These are phyloP conservation scores for Adineta ricciae DNA, from an alignment of 2,888 invertebrate species.

Conservation along the genomic window DNA sequence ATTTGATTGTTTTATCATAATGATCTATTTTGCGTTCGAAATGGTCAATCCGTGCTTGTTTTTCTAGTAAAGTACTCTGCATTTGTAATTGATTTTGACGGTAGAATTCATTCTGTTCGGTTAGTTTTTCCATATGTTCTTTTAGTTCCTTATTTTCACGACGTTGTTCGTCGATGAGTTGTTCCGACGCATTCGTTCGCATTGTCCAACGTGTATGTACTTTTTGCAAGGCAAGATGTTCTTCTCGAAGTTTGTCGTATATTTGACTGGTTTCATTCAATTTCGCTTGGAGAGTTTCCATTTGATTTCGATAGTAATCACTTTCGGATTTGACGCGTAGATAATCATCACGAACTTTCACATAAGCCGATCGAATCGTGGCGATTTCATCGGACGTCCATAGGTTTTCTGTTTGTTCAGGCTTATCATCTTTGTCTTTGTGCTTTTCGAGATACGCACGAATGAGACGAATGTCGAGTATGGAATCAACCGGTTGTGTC, in stretches of 20 bases:
- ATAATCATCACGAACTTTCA: not conserved
- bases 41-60: not conserved
- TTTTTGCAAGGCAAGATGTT: not conserved
- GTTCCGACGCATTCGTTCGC: not conserved
- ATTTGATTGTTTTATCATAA: not conserved
- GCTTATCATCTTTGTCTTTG: not conserved
- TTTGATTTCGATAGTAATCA: not conserved
- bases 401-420: not conserved
- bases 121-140: not conserved
- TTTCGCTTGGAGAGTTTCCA: not conserved
- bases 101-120: not conserved
- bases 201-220: constrained; percentile 1
- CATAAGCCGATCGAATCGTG: constrained; percentile 1
- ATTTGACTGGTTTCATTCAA: not conserved
- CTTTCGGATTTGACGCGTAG: not conserved
- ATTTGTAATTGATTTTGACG: not conserved
- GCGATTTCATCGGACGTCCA: constrained; percentile 2
- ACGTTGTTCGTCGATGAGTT: not conserved
- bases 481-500: not conserved
- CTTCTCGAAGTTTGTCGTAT: not conserved
- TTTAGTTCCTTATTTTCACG: not conserved
- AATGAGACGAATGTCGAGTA: constrained; percentile 8
- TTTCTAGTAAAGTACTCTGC: not conserved
- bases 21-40: not conserved
- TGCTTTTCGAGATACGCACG: not conserved